Percentiles rank a stretch among this genome's conserved stretches.
Conservation (phyloP, 1,140 invertebrate genomes). For the Cheumatopsyche charites region DNA sequence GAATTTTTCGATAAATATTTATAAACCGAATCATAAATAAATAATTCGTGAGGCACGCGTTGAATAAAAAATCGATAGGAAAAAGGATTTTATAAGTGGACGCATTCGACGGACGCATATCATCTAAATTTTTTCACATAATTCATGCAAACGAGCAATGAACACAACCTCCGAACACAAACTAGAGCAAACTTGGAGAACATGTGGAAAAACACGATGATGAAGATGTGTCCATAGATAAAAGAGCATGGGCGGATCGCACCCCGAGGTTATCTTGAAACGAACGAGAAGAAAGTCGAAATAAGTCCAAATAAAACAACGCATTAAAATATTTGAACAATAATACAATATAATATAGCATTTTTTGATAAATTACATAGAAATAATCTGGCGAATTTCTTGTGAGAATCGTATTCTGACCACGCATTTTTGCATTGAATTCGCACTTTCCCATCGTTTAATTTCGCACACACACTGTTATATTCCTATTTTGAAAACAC, state of each 20-base stretch:
- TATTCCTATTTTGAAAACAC: too few relatives aligned
- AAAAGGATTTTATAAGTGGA: neutral
- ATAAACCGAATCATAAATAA: too few relatives aligned
- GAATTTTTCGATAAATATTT: too few relatives aligned
- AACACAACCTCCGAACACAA: neutral
- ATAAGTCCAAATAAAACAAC: neutral
- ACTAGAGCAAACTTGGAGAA: constrained; percentile 27
- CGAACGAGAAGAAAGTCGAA: constrained; percentile 5
- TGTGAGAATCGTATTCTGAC: neutral
- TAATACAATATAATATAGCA: neutral
- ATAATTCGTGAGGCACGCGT: too few relatives aligned
- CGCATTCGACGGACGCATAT: constrained; percentile 11
- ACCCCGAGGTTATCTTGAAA: constrained; percentile 15
- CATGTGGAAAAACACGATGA: constrained; percentile 31
- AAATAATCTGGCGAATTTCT: neutral
- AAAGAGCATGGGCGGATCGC: constrained; percentile 29
- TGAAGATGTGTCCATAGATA: constrained; percentile 38
- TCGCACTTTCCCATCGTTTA: neutral
- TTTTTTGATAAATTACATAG: neutral
- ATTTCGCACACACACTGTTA: too few relatives aligned
- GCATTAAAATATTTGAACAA: neutral
- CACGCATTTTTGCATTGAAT: neutral
- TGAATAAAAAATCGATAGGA: too few relatives aligned
- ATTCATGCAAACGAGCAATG: constrained; percentile 1
- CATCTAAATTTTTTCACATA: neutral